Percentiles rank a stretch among this genome's conserved stretches.
These are phyloP conservation scores for Sebastes nivosus DNA, from an alignment of 2,797 vertebrate species.

Conservation along the genomic window DNA sequence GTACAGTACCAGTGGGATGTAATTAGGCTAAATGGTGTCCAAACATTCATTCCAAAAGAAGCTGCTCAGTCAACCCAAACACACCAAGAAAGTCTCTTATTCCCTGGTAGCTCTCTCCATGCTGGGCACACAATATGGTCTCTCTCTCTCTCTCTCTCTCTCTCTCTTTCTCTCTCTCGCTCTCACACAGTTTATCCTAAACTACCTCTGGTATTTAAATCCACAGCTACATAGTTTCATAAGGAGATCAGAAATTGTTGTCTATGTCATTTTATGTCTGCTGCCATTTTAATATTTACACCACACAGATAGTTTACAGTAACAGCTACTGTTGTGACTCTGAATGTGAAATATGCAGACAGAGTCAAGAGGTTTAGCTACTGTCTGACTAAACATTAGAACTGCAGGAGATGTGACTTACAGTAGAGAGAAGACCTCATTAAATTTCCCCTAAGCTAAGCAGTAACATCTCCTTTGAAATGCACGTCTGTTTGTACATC, in stretches of 20 bases:
- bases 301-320: slow-evolving; percentile 1
- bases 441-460: not conserved
- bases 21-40: not conserved
- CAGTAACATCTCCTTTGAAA: not conserved
- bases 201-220: not conserved
- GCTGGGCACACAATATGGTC: not conserved
- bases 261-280: not conserved
- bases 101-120: not conserved
- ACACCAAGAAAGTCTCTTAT: not conserved
- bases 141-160: not conserved
- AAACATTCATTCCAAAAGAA: not conserved
- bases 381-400: not conserved
- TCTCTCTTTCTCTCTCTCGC: not conserved
- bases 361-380: slow-evolving; percentile 8
- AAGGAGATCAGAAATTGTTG: not conserved
- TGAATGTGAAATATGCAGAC: slow-evolving; percentile 13
- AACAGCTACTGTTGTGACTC: not conserved
- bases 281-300: slow-evolving; percentile 3
- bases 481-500: not conserved
- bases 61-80: not conserved
- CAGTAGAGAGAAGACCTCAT: not conserved
- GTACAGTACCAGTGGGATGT: not conserved
- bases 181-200: not conserved
- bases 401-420: not conserved
- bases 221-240: not conserved